Evolutionary conservation across 2,797 vertebrate genomes (phyloP).

Genomic region (Meriones psammophilus): DNA sequence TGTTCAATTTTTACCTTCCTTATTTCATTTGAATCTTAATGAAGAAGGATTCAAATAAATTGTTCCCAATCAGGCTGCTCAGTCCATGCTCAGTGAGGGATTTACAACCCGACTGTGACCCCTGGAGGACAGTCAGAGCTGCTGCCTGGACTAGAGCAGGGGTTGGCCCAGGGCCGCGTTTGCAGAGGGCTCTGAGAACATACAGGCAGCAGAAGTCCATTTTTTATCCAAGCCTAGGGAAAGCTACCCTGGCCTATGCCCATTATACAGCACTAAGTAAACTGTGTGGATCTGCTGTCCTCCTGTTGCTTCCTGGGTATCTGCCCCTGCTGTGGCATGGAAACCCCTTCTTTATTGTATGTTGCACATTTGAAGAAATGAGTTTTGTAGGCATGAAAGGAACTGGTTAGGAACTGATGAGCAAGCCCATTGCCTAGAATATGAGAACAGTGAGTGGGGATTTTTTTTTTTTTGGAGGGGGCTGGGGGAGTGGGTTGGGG

Average conservation of each 20-base stretch:
- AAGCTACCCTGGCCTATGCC: neutral
- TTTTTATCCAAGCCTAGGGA: neutral
- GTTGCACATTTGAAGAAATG: neutral
- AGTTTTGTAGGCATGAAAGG: neutral
- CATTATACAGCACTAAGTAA: neutral
- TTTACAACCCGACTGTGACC: slow-evolving; percentile 90
- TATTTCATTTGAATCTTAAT: slow-evolving; percentile 90
- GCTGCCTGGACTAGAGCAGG: neutral
- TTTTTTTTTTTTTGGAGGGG: no score
- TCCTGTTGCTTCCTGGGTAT: no score
- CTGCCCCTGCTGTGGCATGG: rapidly evolving
- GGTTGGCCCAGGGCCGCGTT: neutral
- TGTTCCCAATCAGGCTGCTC: slow-evolving; percentile 83
- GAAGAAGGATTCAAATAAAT: slow-evolving; percentile 89
- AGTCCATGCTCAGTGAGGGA: slow-evolving; percentile 77
- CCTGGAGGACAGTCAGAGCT: slow-evolving; percentile 88
- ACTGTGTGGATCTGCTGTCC: no score
- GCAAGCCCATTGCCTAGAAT: neutral
- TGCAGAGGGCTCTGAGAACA: neutral
- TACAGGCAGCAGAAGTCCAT: neutral
- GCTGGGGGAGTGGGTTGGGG: no score
- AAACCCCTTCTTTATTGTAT: rapidly evolving
- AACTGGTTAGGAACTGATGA: rapidly evolving
- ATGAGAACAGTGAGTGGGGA: neutral
- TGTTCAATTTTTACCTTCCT: slow-evolving; percentile 89